These are phyloP conservation scores for Phocoena phocoena DNA, from an alignment of 2,113 vertebrate species.

Conservation along the genomic window DNA sequence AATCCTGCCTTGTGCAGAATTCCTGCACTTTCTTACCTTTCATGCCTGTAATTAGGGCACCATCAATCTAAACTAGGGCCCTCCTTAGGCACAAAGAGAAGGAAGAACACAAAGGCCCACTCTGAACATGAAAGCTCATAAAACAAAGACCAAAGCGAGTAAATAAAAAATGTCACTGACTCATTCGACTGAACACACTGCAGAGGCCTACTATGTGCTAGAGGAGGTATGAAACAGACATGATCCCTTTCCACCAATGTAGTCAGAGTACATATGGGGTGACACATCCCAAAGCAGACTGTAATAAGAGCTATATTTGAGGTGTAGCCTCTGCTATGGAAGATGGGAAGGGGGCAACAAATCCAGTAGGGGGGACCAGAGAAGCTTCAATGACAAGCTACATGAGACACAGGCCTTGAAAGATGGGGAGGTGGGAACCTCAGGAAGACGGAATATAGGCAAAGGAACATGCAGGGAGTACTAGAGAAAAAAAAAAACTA, in stretches of 20 bases:
- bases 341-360: neutral
- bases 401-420: neutral
- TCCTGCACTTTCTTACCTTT: constrained; percentile 25
- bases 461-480: neutral
- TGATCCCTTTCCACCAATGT: neutral
- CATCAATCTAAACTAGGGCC: neutral
- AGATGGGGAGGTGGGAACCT: neutral
- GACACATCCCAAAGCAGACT: neutral
- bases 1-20: constrained; percentile 31
- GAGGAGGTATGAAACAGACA: neutral
- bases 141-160: constrained; percentile 57
- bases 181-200: constrained; percentile 45
- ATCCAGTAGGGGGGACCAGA: neutral
- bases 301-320: neutral
- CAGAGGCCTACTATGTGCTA: constrained; percentile 47
- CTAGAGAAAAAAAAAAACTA: neutral
- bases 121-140: constrained; percentile 57
- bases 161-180: constrained; percentile 32
- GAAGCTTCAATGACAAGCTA: neutral
- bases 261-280: neutral
- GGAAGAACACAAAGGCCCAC: constrained; percentile 34
- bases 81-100: constrained; percentile 47
- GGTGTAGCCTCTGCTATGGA: neutral
- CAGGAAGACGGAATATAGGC: neutral
- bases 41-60: constrained; percentile 27